A percentile compares a stretch with the other conserved stretches of the same genome.
phyloP scores from a whole-genome alignment of 1,140 invertebrate genomes.

The Diploscapter pachys region DNA sequence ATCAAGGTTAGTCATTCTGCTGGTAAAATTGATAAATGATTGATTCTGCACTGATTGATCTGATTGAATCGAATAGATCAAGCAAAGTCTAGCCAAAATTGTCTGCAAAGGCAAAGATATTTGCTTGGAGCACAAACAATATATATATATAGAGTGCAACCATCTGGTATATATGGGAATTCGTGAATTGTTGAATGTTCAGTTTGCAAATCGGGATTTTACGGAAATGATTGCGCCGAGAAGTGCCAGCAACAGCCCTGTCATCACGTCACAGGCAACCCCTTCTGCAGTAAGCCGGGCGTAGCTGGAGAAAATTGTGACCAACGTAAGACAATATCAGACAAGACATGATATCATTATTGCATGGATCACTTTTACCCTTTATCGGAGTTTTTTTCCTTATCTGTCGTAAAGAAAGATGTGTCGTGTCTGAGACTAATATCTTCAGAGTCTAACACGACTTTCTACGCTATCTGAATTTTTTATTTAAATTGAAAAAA shows the following conservation, averaged over 20 bases:
- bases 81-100: neutral
- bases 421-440: too few species aligned
- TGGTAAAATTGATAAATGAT: neutral
- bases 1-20: constrained; percentile 24
- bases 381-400: constrained; percentile 6
- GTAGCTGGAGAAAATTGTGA: constrained; percentile 49
- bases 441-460: too few species aligned
- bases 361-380: neutral
- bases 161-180: neutral
- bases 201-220: constrained; percentile 49
- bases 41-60: neutral
- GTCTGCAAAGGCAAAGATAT: neutral
- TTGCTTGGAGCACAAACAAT: too few species aligned
- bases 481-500: constrained; percentile 9
- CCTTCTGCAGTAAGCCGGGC: constrained; percentile 48
- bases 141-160: neutral
- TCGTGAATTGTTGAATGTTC: constrained; percentile 21
- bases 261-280: constrained; percentile 50
- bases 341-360: too few species aligned
- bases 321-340: constrained; percentile 33
- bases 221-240: constrained; percentile 46
- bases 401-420: neutral
- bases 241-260: constrained; percentile 57
- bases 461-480: neutral
- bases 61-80: neutral